A percentile compares a stretch with the other conserved stretches of the same genome.
phyloP scores from a whole-genome alignment of 2,113 vertebrate species.

The Zosterops pallidus region DNA sequence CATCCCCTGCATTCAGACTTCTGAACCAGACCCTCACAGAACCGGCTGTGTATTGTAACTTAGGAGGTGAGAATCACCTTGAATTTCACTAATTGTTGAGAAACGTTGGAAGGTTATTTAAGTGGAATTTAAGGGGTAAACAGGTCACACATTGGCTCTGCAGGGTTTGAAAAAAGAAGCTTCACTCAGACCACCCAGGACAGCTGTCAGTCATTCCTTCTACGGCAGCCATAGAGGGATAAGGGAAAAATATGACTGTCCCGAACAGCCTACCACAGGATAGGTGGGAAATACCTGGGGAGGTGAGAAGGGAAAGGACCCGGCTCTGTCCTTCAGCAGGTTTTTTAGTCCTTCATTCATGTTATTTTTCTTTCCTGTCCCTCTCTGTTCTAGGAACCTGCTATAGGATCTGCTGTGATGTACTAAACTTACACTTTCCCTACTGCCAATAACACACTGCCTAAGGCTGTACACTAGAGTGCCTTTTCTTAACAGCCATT shows the following conservation, averaged over 20 bases:
- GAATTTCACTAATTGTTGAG: not conserved
- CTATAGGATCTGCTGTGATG: slow-evolving; percentile 80
- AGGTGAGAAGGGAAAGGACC: not conserved
- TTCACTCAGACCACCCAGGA: not conserved
- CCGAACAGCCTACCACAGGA: not conserved
- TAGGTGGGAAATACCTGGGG: not conserved
- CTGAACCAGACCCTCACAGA: not conserved
- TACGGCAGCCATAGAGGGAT: not conserved
- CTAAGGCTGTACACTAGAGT: slow-evolving; percentile 85
- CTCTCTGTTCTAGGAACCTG: slow-evolving; percentile 71
- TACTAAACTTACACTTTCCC: slow-evolving; percentile 71
- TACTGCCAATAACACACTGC: slow-evolving; percentile 86
- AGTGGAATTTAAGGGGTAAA: not conserved
- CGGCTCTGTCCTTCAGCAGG: not conserved
- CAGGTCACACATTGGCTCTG: not conserved
- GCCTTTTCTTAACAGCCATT: slow-evolving; percentile 92
- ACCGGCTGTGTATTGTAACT: not conserved
- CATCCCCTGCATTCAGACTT: not conserved
- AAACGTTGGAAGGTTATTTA: not conserved
- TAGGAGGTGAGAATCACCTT: not conserved
- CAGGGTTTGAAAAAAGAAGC: not conserved
- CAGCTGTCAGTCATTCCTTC: not conserved
- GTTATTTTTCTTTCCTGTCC: slow-evolving; percentile 6
- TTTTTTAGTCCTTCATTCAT: not conserved
- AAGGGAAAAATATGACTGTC: not conserved